Conservation (phyloP, 2,113 vertebrate species). For the Bufo gargarizans region DNA sequence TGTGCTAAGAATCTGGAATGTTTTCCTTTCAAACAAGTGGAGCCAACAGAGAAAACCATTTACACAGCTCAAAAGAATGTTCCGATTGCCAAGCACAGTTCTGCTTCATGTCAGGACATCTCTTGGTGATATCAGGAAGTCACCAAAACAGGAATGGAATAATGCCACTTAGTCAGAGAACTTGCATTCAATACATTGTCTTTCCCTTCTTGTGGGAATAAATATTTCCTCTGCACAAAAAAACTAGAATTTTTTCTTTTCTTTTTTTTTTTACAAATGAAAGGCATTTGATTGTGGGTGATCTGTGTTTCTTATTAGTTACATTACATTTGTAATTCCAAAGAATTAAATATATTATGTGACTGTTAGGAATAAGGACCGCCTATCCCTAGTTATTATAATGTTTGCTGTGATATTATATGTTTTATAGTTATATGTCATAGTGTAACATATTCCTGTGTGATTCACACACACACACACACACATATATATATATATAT, state of each 20-base stretch:
- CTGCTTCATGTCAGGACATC: constrained; percentile 46
- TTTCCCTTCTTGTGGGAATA: neutral
- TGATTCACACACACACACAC: too few relatives aligned
- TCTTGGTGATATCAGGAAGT: constrained; percentile 41
- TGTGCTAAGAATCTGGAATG: constrained; percentile 27
- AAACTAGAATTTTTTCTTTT: neutral
- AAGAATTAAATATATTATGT: neutral
- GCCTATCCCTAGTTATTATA: too few relatives aligned
- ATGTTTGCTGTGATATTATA: too few relatives aligned
- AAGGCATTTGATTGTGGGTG: neutral
- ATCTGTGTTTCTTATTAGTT: neutral
- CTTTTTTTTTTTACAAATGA: neutral
- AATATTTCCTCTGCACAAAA: neutral
- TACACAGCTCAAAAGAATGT: neutral
- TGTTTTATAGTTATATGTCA: too few relatives aligned
- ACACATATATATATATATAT: too few relatives aligned
- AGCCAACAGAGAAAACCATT: constrained; percentile 38
- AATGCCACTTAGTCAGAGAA: constrained; percentile 47
- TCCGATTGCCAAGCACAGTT: constrained; percentile 39
- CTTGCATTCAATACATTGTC: neutral
- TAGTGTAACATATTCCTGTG: too few relatives aligned
- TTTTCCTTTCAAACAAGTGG: constrained; percentile 43
- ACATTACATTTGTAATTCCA: neutral
- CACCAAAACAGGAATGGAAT: constrained; percentile 47
- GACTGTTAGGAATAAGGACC: too few relatives aligned